A percentile compares a stretch with the other conserved stretches of the same genome.
These are phyloP conservation scores for Erythrolamprus reginae DNA, from an alignment of 2,113 vertebrate genomes.

Conservation along the genomic window DNA sequence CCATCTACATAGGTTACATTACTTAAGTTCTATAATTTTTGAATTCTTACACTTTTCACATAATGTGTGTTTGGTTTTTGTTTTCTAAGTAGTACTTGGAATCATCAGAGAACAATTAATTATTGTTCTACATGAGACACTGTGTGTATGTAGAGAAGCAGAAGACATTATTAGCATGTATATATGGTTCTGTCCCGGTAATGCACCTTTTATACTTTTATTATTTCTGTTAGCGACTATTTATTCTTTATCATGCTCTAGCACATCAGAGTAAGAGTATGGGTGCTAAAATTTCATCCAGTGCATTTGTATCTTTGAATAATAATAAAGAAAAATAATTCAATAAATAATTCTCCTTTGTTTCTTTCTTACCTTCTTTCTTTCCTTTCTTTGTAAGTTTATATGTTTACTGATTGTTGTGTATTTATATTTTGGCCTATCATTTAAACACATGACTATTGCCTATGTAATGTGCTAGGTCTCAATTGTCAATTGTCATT, in stretches of 20 bases:
- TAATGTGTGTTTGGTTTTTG: not conserved
- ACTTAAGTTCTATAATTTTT: not conserved
- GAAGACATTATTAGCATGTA: not conserved
- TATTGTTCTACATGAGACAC: not conserved
- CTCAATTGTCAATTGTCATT: too few relatives aligned
- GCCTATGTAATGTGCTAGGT: too few relatives aligned
- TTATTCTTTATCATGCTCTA: not conserved
- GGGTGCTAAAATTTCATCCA: not conserved
- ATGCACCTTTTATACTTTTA: not conserved
- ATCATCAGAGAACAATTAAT: not conserved
- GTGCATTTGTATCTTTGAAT: not conserved
- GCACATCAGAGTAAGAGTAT: not conserved
- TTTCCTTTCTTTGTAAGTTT: too few relatives aligned
- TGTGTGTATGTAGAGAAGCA: not conserved
- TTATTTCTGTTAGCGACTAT: not conserved
- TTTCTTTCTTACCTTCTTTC: too few relatives aligned
- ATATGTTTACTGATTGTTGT: too few relatives aligned
- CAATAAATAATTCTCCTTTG: too few relatives aligned
- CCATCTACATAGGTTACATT: not conserved
- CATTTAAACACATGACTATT: too few relatives aligned
- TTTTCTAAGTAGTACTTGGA: not conserved
- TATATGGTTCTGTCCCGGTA: not conserved
- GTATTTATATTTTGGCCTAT: too few relatives aligned
- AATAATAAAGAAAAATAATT: not conserved
- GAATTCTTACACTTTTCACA: not conserved